Evolutionary conservation across 2,797 vertebrate genomes (phyloP), one percentile per base, ranked within the genome.

Genomic region (Hoplostethus mediterraneus): DNA sequence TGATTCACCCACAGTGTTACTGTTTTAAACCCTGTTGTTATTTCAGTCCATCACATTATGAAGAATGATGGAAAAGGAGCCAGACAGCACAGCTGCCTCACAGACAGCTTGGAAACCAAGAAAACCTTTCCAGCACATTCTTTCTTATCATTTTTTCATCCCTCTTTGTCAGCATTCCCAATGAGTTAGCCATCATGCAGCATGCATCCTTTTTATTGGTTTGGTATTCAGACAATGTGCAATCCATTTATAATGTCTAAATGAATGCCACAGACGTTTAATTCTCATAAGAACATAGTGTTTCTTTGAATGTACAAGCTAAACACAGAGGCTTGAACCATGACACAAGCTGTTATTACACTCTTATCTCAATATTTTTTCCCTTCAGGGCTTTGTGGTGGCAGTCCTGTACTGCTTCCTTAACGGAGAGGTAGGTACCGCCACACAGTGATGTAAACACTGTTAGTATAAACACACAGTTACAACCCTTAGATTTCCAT

Each of bases 321-420:
- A 25, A 72, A 54, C 16, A 73, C 17, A 42, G 14, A 63, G 49
- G 48, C 56, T 38, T 45, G n/a, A 28, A 36, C 21, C 2, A 10
- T 33, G 51, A 57, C 12, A 51, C 11, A 14, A 30, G 31, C n/a
- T 59, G 14, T 65, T 75, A 61, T 31, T 48, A 6, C 63, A 54
- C 30, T 66, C 21, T 79, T 54, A 63, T 77, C 56, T 77, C 52
- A 80, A 75, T 44, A 75, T 52, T 86, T 75, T 82, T 54, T 84
- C 71, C 74, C 73, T 80, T 45, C 84, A 99, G 98, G 98, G 98
- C 3, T 99, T 97, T 52, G 96, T 97, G 79, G 98, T 99, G 3
- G 97, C 98, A 0, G 90, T 99, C 11, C 96, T 99, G 30, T 99
- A 99, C 91, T 99, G 98, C 87, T 99, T 99, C 82, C 94, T 99